These are phyloP conservation scores for Lumbricus terrestris DNA, from an alignment of 2,888 invertebrate species.

Conservation along the genomic window DNA sequence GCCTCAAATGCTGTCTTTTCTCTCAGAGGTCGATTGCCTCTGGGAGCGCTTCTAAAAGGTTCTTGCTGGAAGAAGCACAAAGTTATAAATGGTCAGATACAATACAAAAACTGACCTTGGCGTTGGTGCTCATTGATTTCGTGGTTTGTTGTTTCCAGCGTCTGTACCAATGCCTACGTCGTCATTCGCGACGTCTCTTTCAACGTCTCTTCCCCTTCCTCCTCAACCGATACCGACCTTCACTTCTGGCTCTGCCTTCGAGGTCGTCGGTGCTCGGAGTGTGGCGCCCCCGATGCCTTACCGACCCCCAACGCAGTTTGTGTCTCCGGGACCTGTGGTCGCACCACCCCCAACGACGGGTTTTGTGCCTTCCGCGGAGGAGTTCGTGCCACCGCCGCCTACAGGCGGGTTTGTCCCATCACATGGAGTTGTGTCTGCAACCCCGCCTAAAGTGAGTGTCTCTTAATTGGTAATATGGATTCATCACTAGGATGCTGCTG, in stretches of 20 bases:
- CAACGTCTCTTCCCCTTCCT: not conserved
- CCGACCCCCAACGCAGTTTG: slow-evolving; percentile 19
- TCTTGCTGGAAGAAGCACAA: too few relatives aligned
- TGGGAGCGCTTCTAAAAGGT: too few relatives aligned
- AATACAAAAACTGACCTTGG: too few relatives aligned
- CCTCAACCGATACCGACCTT: not conserved
- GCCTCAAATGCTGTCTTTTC: too few relatives aligned
- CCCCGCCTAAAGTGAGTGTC: slow-evolving; percentile 29
- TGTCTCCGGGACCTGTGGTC: not conserved
- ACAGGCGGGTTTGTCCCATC: slow-evolving; percentile 21
- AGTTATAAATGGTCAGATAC: too few relatives aligned
- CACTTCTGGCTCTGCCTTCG: not conserved
- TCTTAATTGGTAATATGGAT: too few relatives aligned
- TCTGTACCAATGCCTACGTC: not conserved
- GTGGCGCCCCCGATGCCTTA: slow-evolving; percentile 18
- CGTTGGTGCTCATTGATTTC: too few relatives aligned
- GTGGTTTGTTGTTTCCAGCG: not conserved
- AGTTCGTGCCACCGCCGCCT: slow-evolving; percentile 15
- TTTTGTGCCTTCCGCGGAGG: slow-evolving; percentile 26
- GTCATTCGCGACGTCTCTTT: not conserved
- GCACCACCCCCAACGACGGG: slow-evolving; percentile 20
- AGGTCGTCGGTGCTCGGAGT: not conserved
- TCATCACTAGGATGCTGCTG: too few relatives aligned
- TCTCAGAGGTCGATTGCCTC: too few relatives aligned
- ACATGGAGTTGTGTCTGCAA: slow-evolving; percentile 25